Percentiles rank a stretch among this genome's conserved stretches.
phyloP scores from a whole-genome alignment of 2,888 invertebrate genomes.

The Octonoba sinensis region DNA sequence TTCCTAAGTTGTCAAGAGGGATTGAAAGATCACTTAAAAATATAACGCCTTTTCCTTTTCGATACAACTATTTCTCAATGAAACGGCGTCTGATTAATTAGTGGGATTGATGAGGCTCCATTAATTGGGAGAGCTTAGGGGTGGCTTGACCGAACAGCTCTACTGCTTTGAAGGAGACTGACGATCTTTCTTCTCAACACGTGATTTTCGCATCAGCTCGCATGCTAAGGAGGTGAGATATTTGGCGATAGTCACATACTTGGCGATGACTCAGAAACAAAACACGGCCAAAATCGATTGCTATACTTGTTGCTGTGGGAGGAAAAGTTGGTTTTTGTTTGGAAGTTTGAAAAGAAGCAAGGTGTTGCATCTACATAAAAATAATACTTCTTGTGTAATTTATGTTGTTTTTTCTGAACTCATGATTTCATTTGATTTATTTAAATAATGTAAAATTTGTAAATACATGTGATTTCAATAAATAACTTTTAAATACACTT shows the following conservation, averaged over 20 bases:
- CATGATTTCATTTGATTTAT: too few relatives aligned
- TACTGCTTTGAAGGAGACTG: conserved; percentile 35
- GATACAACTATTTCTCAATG: too few relatives aligned
- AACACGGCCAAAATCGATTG: conserved; percentile 54
- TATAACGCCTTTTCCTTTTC: too few relatives aligned
- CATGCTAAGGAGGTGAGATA: conserved; percentile 11
- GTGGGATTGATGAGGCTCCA: conserved; percentile 20
- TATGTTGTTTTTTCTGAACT: too few relatives aligned
- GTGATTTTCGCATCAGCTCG: conserved; percentile 40
- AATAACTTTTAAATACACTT: too few relatives aligned
- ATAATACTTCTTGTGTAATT: too few relatives aligned
- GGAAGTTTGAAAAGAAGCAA: conserved; percentile 3
- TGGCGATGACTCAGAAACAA: conserved; percentile 30
- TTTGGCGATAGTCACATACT: conserved; percentile 18
- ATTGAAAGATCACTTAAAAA: too few relatives aligned
- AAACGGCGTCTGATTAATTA: not conserved
- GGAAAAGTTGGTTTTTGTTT: conserved; percentile 22
- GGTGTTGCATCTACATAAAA: not conserved
- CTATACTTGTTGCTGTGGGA: conserved; percentile 46
- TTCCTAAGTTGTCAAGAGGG: too few relatives aligned
- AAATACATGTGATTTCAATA: too few relatives aligned
- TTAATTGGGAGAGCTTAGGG: conserved; percentile 10
- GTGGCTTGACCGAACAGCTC: conserved; percentile 21
- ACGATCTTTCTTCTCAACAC: conserved; percentile 38
- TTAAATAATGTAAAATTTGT: too few relatives aligned